Conservation (phyloP, 2,888 invertebrate species). For the Octodonta nipae region DNA sequence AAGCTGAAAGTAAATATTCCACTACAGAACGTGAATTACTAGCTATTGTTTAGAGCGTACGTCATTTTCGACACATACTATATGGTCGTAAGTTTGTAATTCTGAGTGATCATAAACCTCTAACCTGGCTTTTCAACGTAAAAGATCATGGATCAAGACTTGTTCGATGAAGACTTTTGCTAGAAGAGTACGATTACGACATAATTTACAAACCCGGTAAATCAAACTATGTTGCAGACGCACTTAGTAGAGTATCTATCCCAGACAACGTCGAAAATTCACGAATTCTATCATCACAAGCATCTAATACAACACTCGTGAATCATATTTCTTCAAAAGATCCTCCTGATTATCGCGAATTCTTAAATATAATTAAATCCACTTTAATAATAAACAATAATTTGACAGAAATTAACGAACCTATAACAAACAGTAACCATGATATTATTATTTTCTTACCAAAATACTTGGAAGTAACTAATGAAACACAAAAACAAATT, state of each 20-base stretch:
- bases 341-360: too few relatives aligned
- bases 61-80: not conserved
- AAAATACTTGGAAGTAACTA: too few relatives aligned
- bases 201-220: constrained; percentile 23
- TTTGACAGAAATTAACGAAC: too few relatives aligned
- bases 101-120: constrained; percentile 24
- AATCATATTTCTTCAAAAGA: too few relatives aligned
- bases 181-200: constrained; percentile 26
- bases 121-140: constrained; percentile 21
- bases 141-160: constrained; percentile 21
- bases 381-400: too few relatives aligned
- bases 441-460: too few relatives aligned
- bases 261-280: too few relatives aligned
- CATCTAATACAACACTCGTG: too few relatives aligned
- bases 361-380: too few relatives aligned
- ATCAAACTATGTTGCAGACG: constrained; percentile 23
- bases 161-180: constrained; percentile 21
- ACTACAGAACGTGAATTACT: constrained; percentile 23
- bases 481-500: too few relatives aligned
- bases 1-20: constrained; percentile 22
- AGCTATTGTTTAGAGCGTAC: constrained; percentile 15
- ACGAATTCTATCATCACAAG: too few relatives aligned
- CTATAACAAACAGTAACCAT: too few relatives aligned
- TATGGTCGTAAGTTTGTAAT: constrained; percentile 20
- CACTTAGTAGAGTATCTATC: constrained; percentile 8